These are phyloP conservation scores for Lophotis ruficrista DNA, from an alignment of 2,113 vertebrate species.

Conservation along the genomic window DNA sequence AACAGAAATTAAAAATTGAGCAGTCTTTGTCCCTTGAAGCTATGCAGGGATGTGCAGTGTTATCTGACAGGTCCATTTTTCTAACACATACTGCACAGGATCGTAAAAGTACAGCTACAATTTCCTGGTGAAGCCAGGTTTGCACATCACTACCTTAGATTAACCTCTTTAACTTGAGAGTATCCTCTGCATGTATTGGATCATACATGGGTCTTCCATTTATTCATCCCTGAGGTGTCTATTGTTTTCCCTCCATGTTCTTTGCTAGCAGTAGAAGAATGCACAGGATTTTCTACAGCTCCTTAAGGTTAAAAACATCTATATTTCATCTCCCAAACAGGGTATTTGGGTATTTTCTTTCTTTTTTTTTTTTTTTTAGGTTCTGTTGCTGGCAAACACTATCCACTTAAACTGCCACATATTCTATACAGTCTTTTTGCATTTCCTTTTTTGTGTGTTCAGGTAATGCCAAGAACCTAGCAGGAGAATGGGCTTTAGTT, in stretches of 20 bases:
- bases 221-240: neutral
- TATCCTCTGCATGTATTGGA: neutral
- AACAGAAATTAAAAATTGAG: constrained; percentile 42
- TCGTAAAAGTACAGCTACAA: neutral
- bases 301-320: neutral
- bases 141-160: neutral
- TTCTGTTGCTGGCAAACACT: neutral
- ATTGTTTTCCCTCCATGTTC: neutral
- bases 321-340: neutral
- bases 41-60: neutral
- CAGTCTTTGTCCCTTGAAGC: constrained; percentile 1
- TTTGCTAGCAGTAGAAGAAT: neutral
- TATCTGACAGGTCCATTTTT: constrained; percentile 47
- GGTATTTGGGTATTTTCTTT: neutral
- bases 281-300: neutral
- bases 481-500: neutral
- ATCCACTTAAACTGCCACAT: neutral
- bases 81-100: neutral
- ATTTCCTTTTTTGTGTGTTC: neutral
- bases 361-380: neutral
- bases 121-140: neutral
- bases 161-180: neutral
- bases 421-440: neutral
- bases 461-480: neutral
- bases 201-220: neutral